Base-by-base conservation (phyloP, 1,140 invertebrate species). In the Antheraea mylitta region DNA sequence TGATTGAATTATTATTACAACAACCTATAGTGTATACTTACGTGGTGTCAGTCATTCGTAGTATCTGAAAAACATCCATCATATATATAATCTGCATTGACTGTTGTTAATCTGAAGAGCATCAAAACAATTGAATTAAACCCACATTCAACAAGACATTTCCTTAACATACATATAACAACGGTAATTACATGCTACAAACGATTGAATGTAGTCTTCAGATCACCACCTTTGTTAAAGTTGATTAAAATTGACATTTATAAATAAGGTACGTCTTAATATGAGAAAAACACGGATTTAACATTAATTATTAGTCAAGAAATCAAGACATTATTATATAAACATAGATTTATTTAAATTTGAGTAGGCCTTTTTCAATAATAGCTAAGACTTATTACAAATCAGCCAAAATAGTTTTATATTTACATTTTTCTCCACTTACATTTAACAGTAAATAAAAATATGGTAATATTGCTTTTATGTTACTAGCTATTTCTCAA, bases 281-380 rank as follows among this genome's bases (percentile, higher is more conserved):
- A 53, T 53, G 45, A 16, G 13, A 53, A 53, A 53, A 53, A 16
- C 11, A 53, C 13, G 11, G 60, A 61, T 18, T 60, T 18, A n/a
- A 60, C 37, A 63, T 8, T 58, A 64, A 18, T 59, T 7, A 13
- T 9, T 61, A 36, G 18, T 61, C 19, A 61, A 61, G 60, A 36
- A 86, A 83, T 81, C 75, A 61, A 82, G 71, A 86, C 81, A 83
- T 76, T 70, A 30, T 63, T 69, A 79, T 76, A 81, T 85, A 84
- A 86, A 85, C 76, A 86, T 85, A 81, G 68, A 82, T 86, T 88
- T 88, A 85, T 86, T 86, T 78, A 77, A 74, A 82, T 71, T 79
- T 75, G 79, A 80, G 79, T 82, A 81, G 78, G 79, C 79, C 81
- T 64, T 80, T 80, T 72, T 71, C 68, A 68, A 69, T 66, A 66